A percentile compares a stretch with the other conserved stretches of the same genome.
These are phyloP conservation scores for Lampropteryx suffumata DNA, from an alignment of 2,888 invertebrate genomes.

Conservation along the genomic window DNA sequence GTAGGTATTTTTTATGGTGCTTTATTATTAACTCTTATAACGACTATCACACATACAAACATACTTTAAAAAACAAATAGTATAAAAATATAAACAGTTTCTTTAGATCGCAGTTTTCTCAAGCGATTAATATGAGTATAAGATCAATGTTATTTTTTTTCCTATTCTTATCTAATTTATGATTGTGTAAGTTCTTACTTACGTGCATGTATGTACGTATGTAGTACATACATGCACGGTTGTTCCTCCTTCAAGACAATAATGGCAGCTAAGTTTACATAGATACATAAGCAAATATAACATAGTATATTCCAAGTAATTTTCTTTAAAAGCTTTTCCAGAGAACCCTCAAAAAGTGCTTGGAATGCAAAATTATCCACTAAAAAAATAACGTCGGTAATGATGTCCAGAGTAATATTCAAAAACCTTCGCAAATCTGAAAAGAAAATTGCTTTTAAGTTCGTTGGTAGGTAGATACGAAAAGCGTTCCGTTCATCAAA, in stretches of 20 bases:
- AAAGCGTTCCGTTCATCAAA: constrained; percentile 71
- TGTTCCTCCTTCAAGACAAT: too few relatives aligned
- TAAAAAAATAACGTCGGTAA: constrained; percentile 7
- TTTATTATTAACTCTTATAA: too few relatives aligned
- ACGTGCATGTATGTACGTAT: constrained; percentile 6
- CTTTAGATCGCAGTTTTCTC: constrained; percentile 32
- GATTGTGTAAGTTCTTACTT: constrained; percentile 43
- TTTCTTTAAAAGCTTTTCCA: not conserved
- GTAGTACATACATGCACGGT: not conserved
- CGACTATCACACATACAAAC: too few relatives aligned
- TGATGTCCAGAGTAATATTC: constrained; percentile 7
- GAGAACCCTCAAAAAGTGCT: not conserved
- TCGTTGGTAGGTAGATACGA: constrained; percentile 43
- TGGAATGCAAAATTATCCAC: not conserved
- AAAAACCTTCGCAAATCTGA: constrained; percentile 14
- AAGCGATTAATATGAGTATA: constrained; percentile 72
- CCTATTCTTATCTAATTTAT: constrained; percentile 73
- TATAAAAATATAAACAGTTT: constrained; percentile 5
- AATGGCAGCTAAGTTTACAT: too few relatives aligned
- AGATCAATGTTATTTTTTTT: constrained; percentile 73
- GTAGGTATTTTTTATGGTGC: too few relatives aligned
- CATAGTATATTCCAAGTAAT: not conserved
- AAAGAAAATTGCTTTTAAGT: constrained; percentile 21
- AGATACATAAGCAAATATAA: too few relatives aligned
- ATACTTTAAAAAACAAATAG: too few relatives aligned